Conservation (phyloP, 1,140 invertebrate genomes). For the Odontomachus brunneus region DNA sequence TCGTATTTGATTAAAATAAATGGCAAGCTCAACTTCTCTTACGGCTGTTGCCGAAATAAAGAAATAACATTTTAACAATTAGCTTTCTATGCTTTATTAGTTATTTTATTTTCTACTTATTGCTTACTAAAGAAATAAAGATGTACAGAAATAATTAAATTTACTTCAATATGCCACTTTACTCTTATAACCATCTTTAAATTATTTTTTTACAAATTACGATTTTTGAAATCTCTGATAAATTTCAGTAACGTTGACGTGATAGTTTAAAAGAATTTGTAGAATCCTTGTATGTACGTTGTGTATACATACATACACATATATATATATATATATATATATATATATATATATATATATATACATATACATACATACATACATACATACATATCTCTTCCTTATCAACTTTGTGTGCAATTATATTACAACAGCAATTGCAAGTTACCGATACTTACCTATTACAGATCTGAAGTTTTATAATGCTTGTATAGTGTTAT, state of each 20-base stretch:
- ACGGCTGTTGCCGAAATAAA: constrained; percentile 5
- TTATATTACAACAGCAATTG: constrained; percentile 28
- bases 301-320: too few species aligned
- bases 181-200: not conserved
- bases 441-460: constrained; percentile 43
- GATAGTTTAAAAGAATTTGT: constrained; percentile 1
- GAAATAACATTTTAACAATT: not conserved
- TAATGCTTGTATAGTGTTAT: not conserved
- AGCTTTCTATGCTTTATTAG: not conserved
- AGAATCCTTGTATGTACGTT: not conserved
- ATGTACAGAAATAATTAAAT: not conserved
- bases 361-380: too few species aligned
- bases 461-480: constrained; percentile 9
- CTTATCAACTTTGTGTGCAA: constrained; percentile 25
- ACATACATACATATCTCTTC: not conserved
- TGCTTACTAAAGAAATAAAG: not conserved
- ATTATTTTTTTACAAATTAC: constrained; percentile 1
- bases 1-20: constrained; percentile 5
- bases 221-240: not conserved
- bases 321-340: not conserved
- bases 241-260: not conserved
- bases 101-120: too few species aligned
- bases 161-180: not conserved
- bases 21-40: not conserved
- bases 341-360: too few species aligned